A percentile compares a stretch with the other conserved stretches of the same genome.
These are phyloP conservation scores for Cynocephalus volans DNA, from an alignment of 2,113 vertebrate genomes.

Conservation along the genomic window DNA sequence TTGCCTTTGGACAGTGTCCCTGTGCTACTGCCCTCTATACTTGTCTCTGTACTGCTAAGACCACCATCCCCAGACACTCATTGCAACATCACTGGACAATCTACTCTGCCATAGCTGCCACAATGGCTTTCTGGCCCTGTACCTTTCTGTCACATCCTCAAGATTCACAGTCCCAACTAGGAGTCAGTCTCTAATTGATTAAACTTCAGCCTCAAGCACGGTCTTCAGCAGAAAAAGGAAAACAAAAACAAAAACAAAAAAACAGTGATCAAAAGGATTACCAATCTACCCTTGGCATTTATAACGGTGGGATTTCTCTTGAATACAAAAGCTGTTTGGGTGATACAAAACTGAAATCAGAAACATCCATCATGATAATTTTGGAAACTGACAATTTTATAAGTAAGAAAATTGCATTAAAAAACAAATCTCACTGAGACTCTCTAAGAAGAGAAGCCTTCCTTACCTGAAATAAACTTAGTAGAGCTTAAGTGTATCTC, in stretches of 20 bases:
- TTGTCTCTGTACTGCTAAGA: background rate
- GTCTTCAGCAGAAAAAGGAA: background rate
- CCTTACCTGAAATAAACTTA: background rate
- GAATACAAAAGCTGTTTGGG: background rate
- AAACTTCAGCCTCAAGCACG: background rate
- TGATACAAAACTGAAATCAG: background rate
- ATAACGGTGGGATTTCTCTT: background rate
- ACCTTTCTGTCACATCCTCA: background rate
- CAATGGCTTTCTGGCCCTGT: background rate
- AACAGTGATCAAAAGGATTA: background rate
- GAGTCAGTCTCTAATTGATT: background rate
- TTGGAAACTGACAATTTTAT: slow-evolving; percentile 30
- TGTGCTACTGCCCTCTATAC: background rate
- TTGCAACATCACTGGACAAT: background rate
- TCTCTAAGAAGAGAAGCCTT: background rate
- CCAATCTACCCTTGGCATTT: background rate
- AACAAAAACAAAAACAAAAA: no score
- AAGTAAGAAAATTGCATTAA: background rate
- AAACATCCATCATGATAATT: background rate
- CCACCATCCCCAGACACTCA: background rate
- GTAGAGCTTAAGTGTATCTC: background rate
- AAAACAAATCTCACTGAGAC: background rate
- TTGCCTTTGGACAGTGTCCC: background rate
- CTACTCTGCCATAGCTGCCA: background rate
- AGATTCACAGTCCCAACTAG: background rate